Percentiles rank a stretch among this genome's conserved stretches.
phyloP scores from a whole-genome alignment of 2,888 invertebrate genomes.

The Noctua janthina region DNA sequence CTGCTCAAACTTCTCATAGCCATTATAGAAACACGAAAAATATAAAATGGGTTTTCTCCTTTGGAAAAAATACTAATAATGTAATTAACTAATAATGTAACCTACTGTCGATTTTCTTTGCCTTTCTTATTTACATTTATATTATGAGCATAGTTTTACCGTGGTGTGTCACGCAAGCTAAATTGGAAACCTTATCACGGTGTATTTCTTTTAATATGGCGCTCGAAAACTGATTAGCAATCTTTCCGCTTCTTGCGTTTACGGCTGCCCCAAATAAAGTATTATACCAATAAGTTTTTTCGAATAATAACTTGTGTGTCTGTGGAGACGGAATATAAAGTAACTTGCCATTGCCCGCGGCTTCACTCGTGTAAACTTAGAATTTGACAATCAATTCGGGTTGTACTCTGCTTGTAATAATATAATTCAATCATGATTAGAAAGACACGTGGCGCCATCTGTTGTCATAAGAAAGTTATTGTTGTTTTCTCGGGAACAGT shows the following conservation, averaged over 20 bases:
- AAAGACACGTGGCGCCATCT: no score
- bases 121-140: constrained; percentile 53
- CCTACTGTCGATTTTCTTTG: constrained; percentile 37
- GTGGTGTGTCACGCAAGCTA: constrained; percentile 53
- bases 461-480: no score
- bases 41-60: neutral
- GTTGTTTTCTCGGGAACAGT: no score
- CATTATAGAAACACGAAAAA: constrained; percentile 1
- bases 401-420: no score
- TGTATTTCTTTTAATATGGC: constrained; percentile 43
- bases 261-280: constrained; percentile 9
- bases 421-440: no score
- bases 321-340: neutral
- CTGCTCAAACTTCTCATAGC: constrained; percentile 12
- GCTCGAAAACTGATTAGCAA: constrained; percentile 49
- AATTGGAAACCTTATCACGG: constrained; percentile 46
- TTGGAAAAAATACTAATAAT: constrained; percentile 21
- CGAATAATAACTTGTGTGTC: constrained; percentile 18
- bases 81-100: constrained; percentile 22
- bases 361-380: no score
- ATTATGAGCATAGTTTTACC: constrained; percentile 50
- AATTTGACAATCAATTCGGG: no score
- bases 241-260: constrained; percentile 48
- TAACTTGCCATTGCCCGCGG: neutral
- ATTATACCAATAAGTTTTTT: constrained; percentile 21